Conservation (phyloP, 2,888 invertebrate species). For the Dexiosoma caninum region DNA sequence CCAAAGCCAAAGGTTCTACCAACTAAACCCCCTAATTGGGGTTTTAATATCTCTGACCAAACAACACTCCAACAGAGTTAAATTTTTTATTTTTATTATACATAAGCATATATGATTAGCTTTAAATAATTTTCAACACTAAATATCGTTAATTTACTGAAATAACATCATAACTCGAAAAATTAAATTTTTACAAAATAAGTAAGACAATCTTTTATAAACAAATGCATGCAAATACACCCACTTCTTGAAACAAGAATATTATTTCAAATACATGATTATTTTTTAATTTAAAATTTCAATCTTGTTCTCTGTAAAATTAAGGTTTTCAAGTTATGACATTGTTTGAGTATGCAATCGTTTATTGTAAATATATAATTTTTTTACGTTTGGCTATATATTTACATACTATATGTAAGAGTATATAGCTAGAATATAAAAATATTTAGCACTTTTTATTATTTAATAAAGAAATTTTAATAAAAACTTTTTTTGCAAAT, state of each 20-base stretch:
- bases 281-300: too few species aligned
- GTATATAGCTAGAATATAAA: not conserved
- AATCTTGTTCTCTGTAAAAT: too few species aligned
- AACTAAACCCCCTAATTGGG: constrained; percentile 82
- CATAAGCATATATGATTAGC: not conserved
- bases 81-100: not conserved
- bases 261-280: too few species aligned
- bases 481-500: too few species aligned
- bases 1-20: constrained; percentile 86
- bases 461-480: not conserved
- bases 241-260: too few species aligned
- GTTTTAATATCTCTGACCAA: constrained; percentile 65
- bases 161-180: too few species aligned
- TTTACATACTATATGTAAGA: not conserved
- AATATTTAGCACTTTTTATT: constrained; percentile 37
- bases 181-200: too few species aligned
- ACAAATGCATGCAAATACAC: too few species aligned
- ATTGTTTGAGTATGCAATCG: constrained; percentile 1
- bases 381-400: constrained; percentile 15
- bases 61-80: constrained; percentile 35
- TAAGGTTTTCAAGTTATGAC: too few species aligned
- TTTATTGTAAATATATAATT: constrained; percentile 16
- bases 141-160: too few species aligned
- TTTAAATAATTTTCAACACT: constrained; percentile 18
- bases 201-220: too few species aligned